Conservation (phyloP, 2,113 vertebrate genomes). For the Cygnus buccinator region DNA sequence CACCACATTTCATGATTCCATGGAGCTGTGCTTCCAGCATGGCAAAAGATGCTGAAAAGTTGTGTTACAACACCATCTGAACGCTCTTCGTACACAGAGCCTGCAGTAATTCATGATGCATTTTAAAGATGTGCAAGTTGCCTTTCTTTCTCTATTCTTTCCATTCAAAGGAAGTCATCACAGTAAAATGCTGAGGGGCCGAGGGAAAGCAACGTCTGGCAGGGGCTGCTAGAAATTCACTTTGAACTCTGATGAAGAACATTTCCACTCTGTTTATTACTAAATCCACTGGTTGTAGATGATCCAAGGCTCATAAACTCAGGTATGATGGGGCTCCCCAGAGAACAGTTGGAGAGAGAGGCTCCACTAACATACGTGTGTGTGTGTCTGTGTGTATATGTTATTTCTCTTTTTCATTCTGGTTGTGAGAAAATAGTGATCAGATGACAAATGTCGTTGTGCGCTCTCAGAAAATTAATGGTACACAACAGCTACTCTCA, state of each 20-base stretch:
- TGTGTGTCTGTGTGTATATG: neutral
- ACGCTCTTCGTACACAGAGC: neutral
- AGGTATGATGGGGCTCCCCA: slow-evolving; percentile 42
- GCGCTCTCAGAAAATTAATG: neutral
- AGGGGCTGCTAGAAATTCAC: slow-evolving; percentile 11
- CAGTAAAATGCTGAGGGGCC: slow-evolving; percentile 5
- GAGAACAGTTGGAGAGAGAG: neutral
- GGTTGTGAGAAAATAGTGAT: neutral
- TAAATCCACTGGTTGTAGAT: slow-evolving; percentile 51
- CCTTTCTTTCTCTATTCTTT: slow-evolving; percentile 64
- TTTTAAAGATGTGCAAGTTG: slow-evolving; percentile 67
- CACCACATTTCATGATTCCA: neutral
- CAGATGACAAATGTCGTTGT: neutral
- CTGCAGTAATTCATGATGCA: slow-evolving; percentile 5
- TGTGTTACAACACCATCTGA: neutral
- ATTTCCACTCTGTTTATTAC: slow-evolving; percentile 60
- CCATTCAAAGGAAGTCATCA: slow-evolving; percentile 63
- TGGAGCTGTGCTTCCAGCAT: neutral
- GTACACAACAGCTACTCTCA: neutral
- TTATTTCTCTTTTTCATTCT: neutral
- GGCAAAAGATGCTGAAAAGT: neutral
- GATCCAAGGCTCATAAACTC: slow-evolving; percentile 59
- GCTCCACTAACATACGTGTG: neutral
- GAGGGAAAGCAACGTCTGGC: neutral
- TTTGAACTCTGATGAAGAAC: slow-evolving; percentile 66